Base-by-base conservation (phyloP, 2,797 vertebrate genomes). In the Brotula barbata region DNA sequence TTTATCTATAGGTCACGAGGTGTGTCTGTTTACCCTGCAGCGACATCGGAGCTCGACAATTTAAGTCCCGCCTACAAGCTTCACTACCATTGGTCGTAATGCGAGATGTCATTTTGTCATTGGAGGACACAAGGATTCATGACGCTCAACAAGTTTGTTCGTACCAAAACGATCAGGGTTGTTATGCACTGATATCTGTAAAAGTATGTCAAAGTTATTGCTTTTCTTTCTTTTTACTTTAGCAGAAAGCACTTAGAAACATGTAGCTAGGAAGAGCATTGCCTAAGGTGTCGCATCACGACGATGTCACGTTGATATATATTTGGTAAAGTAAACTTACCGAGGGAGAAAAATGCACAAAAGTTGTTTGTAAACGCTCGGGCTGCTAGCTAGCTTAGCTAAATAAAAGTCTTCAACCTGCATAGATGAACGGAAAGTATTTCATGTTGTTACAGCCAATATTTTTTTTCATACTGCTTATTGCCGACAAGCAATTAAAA, bases 161-260 rank as follows among this genome's bases (percentile, higher is more conserved):
- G n/a, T 47, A 3, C 45, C 7, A 10, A 15, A 76, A 68, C 11
- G 54, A 45, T 21, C 48, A 48, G 65, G 49, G 48, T 78, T 83
- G 61, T 81, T 76, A 77, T 87, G 84, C 81, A 48, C 47, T 75
- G 65, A 68, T 55, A 68, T 69, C 55, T 70, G 17, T 69, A 68
- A 68, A 87, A 89, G 88, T 90, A 89, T 81, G 86, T 87, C 22
- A 55, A 73, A 78, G 52, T 80, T 79, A 12, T 65, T 79, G 11
- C 51, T 71, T 1, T 17, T 77, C 52, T 57, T 11, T 51, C 50
- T 25, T 21, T 52, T 0, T 53, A 14, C 15, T 53, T 68, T 7
- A 31, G 1, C 13, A 10, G 6, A 1, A 68, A 28, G 1, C 16
- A 2, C 25, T 1, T 55, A 46, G 10, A 56, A 64, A 41, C 10